Evolutionary conservation across 2,888 invertebrate genomes (phyloP).

Genomic region (Clistopyga incitator): DNA sequence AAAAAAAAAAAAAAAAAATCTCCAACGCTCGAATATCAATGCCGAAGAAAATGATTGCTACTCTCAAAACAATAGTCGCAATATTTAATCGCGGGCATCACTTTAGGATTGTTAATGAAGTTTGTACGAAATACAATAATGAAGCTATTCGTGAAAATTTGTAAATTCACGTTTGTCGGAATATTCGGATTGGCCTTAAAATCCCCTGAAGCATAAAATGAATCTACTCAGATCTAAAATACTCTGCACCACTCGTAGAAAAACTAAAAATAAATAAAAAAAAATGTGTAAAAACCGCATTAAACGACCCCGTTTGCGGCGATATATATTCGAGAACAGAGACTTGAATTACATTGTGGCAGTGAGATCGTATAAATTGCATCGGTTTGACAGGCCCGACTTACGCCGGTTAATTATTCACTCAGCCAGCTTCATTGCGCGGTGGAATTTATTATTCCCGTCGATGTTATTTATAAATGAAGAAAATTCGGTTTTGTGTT

Average conservation of each 20-base stretch:
- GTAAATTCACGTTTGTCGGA: not conserved
- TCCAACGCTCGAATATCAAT: not conserved
- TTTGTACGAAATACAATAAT: too few species aligned
- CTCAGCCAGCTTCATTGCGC: slow-evolving; percentile 47
- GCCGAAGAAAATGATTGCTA: not conserved
- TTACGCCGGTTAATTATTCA: slow-evolving; percentile 58
- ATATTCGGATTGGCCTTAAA: not conserved
- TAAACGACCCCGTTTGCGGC: not conserved
- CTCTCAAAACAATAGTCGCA: too few species aligned
- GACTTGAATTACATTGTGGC: slow-evolving; percentile 34
- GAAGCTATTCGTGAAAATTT: not conserved
- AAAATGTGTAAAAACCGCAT: not conserved
- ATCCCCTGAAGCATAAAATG: not conserved
- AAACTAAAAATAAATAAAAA: not conserved
- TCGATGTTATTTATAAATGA: slow-evolving; percentile 31
- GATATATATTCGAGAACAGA: not conserved
- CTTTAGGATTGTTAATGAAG: too few species aligned
- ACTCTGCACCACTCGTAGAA: not conserved
- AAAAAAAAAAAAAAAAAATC: not conserved
- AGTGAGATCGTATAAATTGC: slow-evolving; percentile 58
- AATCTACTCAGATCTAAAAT: not conserved
- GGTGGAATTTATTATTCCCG: slow-evolving; percentile 47
- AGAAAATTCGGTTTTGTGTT: too few species aligned
- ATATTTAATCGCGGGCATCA: too few species aligned
- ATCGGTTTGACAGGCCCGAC: slow-evolving; percentile 31